Conservation (phyloP, 2,888 invertebrate species). For the Caenorhabditis plicata region DNA sequence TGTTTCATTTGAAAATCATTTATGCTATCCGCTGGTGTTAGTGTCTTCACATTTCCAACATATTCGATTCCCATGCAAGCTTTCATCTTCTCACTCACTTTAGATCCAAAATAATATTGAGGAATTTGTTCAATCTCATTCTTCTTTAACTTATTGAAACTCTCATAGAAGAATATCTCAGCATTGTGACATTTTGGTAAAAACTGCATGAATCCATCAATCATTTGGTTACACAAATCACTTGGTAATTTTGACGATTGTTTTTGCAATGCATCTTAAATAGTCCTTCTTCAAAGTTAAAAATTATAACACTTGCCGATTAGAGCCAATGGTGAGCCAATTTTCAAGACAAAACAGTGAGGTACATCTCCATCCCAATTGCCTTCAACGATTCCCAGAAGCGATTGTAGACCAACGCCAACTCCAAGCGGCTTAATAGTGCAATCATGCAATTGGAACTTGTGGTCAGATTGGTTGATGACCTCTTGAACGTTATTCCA, state of each 20-base stretch:
- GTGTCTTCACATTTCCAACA: conserved; percentile 14
- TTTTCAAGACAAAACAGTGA: conserved; percentile 19
- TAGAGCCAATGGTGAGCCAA: conserved; percentile 29
- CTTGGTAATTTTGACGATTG: conserved; percentile 19
- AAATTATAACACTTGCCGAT: conserved; percentile 8
- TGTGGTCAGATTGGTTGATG: background rate
- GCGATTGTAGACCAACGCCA: conserved; percentile 35
- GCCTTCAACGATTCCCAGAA: conserved; percentile 19
- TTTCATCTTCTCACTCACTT: conserved; percentile 21
- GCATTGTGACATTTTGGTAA: conserved; percentile 30
- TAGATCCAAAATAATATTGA: conserved; percentile 20
- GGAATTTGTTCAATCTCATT: conserved; percentile 5
- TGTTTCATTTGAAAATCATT: conserved; percentile 21
- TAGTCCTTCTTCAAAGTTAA: background rate
- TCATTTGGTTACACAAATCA: conserved; percentile 5
- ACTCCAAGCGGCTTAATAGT: conserved; percentile 19
- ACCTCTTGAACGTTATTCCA: conserved; percentile 28
- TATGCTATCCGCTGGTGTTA: conserved; percentile 23
- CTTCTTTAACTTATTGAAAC: background rate
- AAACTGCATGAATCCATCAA: conserved; percentile 17
- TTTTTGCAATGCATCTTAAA: conserved; percentile 19
- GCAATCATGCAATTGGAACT: conserved; percentile 7
- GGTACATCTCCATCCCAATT: conserved; percentile 10
- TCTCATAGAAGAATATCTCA: conserved; percentile 29
- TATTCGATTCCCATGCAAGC: conserved; percentile 36